Conservation (phyloP, 2,888 invertebrate genomes). For the Seira ritae region DNA sequence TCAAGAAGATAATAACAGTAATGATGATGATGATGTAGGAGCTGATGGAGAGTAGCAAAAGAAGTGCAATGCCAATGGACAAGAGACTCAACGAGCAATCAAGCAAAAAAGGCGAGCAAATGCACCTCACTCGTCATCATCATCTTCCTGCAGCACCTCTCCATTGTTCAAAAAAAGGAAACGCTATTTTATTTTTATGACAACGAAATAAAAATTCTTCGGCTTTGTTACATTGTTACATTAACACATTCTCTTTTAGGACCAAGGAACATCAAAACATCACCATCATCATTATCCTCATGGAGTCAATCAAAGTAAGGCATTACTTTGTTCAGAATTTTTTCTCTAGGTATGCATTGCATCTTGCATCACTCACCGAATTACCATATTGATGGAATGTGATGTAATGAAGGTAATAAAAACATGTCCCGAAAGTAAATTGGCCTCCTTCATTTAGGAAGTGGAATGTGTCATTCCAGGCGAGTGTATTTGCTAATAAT, state of each 20-base stretch:
- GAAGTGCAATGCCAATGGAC: slow-evolving; percentile 50
- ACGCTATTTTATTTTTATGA: slow-evolving; percentile 39
- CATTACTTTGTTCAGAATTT: too few relatives aligned
- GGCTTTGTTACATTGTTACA: slow-evolving; percentile 20
- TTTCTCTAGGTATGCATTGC: too few relatives aligned
- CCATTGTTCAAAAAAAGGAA: slow-evolving; percentile 27
- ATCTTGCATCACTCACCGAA: slow-evolving; percentile 4
- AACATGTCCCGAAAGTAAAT: slow-evolving; percentile 19
- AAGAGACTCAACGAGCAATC: slow-evolving; percentile 67
- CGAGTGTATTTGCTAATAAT: background rate
- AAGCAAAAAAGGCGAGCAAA: slow-evolving; percentile 62
- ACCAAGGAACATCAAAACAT: slow-evolving; percentile 22
- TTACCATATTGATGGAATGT: background rate
- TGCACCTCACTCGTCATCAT: slow-evolving; percentile 39
- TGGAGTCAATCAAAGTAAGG: background rate
- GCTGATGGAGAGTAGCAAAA: slow-evolving; percentile 27
- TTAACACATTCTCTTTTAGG: slow-evolving; percentile 41
- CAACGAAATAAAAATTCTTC: slow-evolving; percentile 33
- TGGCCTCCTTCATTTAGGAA: background rate
- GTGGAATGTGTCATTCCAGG: background rate
- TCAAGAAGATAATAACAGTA: slow-evolving; percentile 50
- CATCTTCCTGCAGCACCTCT: slow-evolving; percentile 10
- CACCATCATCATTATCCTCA: background rate
- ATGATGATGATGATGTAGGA: slow-evolving; percentile 28
- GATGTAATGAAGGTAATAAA: slow-evolving; percentile 8